These are phyloP conservation scores for Aproaerema taeniolella DNA, from an alignment of 2,888 invertebrate genomes.

Conservation along the genomic window DNA sequence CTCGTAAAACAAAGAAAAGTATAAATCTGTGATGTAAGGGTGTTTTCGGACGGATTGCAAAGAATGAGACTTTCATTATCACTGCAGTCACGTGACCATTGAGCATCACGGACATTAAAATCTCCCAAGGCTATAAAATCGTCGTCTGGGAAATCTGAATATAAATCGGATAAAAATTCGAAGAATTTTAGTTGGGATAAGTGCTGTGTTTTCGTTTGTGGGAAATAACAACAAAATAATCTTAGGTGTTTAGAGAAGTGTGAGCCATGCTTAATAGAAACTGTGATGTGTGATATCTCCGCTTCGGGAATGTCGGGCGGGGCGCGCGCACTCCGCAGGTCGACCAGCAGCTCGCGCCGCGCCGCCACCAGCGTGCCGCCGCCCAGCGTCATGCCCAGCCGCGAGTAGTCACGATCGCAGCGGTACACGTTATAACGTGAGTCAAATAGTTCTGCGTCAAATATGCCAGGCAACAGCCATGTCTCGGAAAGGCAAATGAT, in stretches of 20 bases:
- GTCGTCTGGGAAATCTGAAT: neutral
- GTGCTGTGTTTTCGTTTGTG: neutral
- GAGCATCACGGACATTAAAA: constrained; percentile 6
- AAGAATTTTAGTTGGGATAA: neutral
- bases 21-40: constrained; percentile 3
- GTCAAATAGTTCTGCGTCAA: constrained; percentile 3
- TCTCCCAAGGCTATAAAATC: constrained; percentile 1
- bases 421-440: neutral
- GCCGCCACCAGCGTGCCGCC: constrained; percentile 1
- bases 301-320: no score
- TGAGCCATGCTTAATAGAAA: no score
- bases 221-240: constrained; percentile 9
- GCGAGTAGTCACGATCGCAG: constrained; percentile 1
- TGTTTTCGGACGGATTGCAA: neutral
- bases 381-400: neutral
- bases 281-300: no score
- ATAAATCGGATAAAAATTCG: constrained; percentile 4
- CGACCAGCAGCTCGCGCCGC: neutral
- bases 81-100: neutral
- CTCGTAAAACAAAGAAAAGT: constrained; percentile 1
- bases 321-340: neutral
- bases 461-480: constrained; percentile 6
- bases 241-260: neutral
- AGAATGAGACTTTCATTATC: neutral
- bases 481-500: constrained; percentile 2